phyloP scores from a whole-genome alignment of 1,140 invertebrate genomes.

The Wasmannia auropunctata region DNA sequence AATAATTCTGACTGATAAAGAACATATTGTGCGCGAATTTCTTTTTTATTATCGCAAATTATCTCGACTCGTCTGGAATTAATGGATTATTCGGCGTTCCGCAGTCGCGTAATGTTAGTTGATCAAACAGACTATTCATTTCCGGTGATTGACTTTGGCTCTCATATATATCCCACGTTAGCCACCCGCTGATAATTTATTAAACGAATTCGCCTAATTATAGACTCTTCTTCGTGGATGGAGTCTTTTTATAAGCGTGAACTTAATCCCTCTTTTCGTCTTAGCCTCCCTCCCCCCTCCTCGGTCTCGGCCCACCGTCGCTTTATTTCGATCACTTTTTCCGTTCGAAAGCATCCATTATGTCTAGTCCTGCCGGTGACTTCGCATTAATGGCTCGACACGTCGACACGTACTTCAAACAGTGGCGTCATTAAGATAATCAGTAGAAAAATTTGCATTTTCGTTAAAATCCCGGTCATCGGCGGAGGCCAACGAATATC shows the following conservation, averaged over 20 bases:
- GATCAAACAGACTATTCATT: neutral
- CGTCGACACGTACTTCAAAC: neutral
- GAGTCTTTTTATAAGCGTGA: conserved; percentile 24
- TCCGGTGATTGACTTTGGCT: neutral
- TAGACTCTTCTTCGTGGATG: neutral
- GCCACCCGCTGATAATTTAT: conserved; percentile 31
- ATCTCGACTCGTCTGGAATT: neutral
- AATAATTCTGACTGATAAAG: neutral
- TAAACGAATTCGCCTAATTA: conserved; percentile 39
- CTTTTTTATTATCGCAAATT: neutral
- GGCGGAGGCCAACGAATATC: neutral
- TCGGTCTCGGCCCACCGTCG: neutral
- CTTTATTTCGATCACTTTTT: conserved; percentile 61
- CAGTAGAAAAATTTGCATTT: neutral
- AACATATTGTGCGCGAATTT: neutral
- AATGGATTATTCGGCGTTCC: neutral
- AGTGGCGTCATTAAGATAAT: neutral
- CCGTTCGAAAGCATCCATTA: conserved; percentile 49
- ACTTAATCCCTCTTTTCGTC: conserved; percentile 14
- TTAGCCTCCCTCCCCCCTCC: neutral
- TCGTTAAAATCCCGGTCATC: neutral
- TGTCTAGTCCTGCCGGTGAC: conserved; percentile 25
- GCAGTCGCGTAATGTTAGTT: neutral
- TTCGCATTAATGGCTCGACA: conserved; percentile 30
- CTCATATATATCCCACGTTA: neutral